Evolutionary conservation across 1,140 invertebrate genomes (phyloP), one percentile per base, ranked within the genome.

Genomic region (Caenorhabditis briggsae): DNA sequence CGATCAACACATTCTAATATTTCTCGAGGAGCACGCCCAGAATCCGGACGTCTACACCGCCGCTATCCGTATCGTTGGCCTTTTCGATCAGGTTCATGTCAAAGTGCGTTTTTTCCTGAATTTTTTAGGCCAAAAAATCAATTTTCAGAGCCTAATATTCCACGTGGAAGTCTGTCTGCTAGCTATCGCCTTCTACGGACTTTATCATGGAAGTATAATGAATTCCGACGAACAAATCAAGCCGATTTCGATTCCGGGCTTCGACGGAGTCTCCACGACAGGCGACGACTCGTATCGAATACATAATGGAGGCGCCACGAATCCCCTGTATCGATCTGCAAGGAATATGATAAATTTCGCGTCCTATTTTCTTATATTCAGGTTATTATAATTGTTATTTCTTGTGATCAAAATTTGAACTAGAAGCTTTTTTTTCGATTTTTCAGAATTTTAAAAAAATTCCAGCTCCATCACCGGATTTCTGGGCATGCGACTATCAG

Each of bases 1-100:
- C 70, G 70, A 12, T 78, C 70, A 41, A 78, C 70, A 25, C 12
- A 78, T 78, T 78, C 70, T 18, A 78, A 78, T 25, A 78, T 78
- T 20, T 78, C 70, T 50, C 43, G 70, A 1, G 70, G 46, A 23
- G 46, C 33, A 50, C 70, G 70, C 5, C 70, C 70, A 7, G 70
- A 78, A 43, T 78, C 70, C 7, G 70, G 70, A 6, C n/a, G 70
- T 5, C 23, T 78, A n/a, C 70, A 78, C 20, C 43, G 70, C 11
- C 50, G 53, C 25, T 78, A 78, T 23, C 70, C 70, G n/a, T 78
- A 78, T 50, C 70, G 70, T 20, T 78, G 70, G 70, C 46, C 46
- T 78, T 8, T 78, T 78, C n/a, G 70, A 78, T 53, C 70, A 78
- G 12, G 70, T 78, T 78, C 70, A 78, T 78, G 70, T 78, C 20